Evolutionary conservation across 1,140 invertebrate species (phyloP), one percentile per base, ranked within the genome.

Genomic region (Pomacea maculata): DNA sequence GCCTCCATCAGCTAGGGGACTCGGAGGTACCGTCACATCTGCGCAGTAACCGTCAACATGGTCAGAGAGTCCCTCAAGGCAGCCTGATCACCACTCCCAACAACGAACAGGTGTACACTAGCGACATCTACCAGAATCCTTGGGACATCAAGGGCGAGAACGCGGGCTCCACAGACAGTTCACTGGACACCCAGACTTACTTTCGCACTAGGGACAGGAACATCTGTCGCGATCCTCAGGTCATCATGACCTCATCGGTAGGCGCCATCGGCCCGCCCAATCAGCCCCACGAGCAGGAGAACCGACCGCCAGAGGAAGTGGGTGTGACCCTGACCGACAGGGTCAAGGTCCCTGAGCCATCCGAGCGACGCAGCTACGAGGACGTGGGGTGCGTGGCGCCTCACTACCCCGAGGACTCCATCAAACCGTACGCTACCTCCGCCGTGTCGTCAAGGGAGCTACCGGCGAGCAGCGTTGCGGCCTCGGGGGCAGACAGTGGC

Each of bases 81-180:
- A 14, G 15, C 57, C 11, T 61, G 11, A 61, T 11, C 57, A 61
- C 1, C 8, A 61, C 57, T 61, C 15, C 57, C 15, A 61, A 61
- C 57, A 17, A 11, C 57, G 57, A 61, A 17, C 57, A 61, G 57
- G 57, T 61, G 57, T 61, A 61, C 57, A 61, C 57, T 11, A 61
- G 15, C 57, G 76, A 21, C 57, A 54, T 52, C 34, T 78, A 68
- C 63, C 76, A 29, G 14, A 21, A 65, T 29, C 75, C 79, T 19
- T 65, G 74, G 63, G 80, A 81, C 17, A 19, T 64, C 17, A 77
- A 78, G 57, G 54, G 75, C 10, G 80, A 78, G 45, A 85, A 83
- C 68, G 84, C 85, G 17, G 83, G 84, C 21, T 86, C 87, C 15
- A 87, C 85, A 68, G 86, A 88, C 73, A 86, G 84, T 76, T 87